Evolutionary conservation across 2,888 invertebrate species (phyloP).

Genomic region (Pheosia tremula): DNA sequence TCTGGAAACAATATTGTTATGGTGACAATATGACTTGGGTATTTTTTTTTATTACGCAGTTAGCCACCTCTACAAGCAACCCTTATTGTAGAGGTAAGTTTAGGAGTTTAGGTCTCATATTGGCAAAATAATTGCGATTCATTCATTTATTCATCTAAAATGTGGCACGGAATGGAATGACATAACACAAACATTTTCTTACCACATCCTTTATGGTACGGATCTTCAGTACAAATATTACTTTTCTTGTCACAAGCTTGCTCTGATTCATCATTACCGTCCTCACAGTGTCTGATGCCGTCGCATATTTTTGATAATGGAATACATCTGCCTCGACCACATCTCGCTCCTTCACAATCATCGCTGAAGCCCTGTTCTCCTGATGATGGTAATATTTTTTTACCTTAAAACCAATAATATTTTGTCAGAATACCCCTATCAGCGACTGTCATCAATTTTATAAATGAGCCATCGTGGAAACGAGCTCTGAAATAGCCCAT

Average conservation of each 20-base stretch:
- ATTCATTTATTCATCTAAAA: background rate
- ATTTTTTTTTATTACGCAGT: no score
- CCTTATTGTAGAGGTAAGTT: no score
- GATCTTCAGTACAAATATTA: slow-evolving; percentile 53
- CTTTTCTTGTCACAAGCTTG: slow-evolving; percentile 71
- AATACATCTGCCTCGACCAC: slow-evolving; percentile 88
- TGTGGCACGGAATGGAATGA: no score
- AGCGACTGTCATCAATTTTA: no score
- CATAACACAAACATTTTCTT: slow-evolving; percentile 18
- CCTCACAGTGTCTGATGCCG: slow-evolving; percentile 87
- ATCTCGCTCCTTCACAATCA: slow-evolving; percentile 86
- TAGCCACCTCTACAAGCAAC: no score
- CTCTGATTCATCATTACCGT: slow-evolving; percentile 87
- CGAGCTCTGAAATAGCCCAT: no score
- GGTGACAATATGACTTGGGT: no score
- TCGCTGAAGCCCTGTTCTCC: slow-evolving; percentile 35
- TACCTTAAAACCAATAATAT: slow-evolving; percentile 21
- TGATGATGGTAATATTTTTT: slow-evolving; percentile 26
- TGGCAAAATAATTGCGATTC: background rate
- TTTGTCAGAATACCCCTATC: no score
- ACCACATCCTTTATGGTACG: slow-evolving; percentile 70
- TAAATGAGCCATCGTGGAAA: no score
- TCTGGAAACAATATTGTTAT: slow-evolving; percentile 65
- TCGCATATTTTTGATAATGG: slow-evolving; percentile 85
- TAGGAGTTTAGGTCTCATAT: background rate